Evolutionary conservation across 2,888 invertebrate genomes (phyloP).

Genomic region (Ornithoptera priamus): DNA sequence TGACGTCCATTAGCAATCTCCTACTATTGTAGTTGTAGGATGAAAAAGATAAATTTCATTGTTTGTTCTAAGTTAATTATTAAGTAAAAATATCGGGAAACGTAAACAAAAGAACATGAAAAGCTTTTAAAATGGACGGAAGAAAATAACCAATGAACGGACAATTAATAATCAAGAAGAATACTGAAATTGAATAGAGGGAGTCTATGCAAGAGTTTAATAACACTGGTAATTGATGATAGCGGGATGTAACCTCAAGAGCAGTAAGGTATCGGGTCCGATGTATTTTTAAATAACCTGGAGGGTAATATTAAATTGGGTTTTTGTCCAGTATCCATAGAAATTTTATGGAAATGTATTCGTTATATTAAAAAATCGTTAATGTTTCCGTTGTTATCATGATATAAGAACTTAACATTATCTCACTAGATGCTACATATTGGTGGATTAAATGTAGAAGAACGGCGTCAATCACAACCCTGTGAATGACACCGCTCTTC

Average conservation of each 20-base stretch:
- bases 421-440: too few species aligned
- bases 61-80: too few species aligned
- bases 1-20: too few species aligned
- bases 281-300: background rate
- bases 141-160: background rate
- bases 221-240: constrained; percentile 7
- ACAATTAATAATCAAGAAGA: constrained; percentile 1
- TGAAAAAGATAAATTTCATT: too few species aligned
- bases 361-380: background rate
- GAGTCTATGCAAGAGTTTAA: background rate
- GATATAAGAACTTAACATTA: too few species aligned
- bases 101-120: too few species aligned
- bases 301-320: background rate
- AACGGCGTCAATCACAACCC: too few species aligned
- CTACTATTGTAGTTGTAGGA: too few species aligned
- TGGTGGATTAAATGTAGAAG: too few species aligned
- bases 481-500: too few species aligned
- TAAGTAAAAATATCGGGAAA: too few species aligned
- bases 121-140: background rate
- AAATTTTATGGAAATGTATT: background rate
- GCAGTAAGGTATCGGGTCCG: background rate
- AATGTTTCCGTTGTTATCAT: background rate
- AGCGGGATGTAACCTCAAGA: background rate
- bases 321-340: background rate
- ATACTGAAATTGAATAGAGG: constrained; percentile 6